Evolutionary conservation across 1,140 invertebrate species (phyloP).

Genomic region (Metaphire vulgaris): DNA sequence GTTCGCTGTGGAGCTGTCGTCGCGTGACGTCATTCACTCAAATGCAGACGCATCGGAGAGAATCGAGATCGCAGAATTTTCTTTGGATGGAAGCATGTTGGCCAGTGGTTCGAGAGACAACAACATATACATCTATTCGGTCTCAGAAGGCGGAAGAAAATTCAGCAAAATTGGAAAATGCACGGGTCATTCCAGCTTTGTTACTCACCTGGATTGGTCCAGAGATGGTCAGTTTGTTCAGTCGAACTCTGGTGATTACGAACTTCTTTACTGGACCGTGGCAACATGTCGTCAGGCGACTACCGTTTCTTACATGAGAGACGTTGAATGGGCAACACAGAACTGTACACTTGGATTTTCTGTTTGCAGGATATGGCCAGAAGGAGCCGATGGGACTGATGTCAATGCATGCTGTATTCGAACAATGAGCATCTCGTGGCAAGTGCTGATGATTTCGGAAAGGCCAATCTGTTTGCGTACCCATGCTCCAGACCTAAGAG

Average conservation of each 20-base stretch:
- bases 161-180: slow-evolving; percentile 78
- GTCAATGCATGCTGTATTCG: slow-evolving; percentile 68
- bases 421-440: slow-evolving; percentile 65
- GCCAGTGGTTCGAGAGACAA: slow-evolving; percentile 87
- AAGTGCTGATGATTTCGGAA: slow-evolving; percentile 84
- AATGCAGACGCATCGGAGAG: slow-evolving; percentile 67
- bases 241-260: slow-evolving; percentile 86
- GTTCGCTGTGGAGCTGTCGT: slow-evolving; percentile 78
- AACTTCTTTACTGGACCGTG: slow-evolving; percentile 82
- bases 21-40: slow-evolving; percentile 67
- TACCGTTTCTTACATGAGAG: slow-evolving; percentile 70
- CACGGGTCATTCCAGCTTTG: slow-evolving; percentile 81
- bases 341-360: slow-evolving; percentile 73
- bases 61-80: no score
- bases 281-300: slow-evolving; percentile 75
- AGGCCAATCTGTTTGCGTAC: slow-evolving; percentile 79
- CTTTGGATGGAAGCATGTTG: slow-evolving; percentile 68
- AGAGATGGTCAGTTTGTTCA: slow-evolving; percentile 70
- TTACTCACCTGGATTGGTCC: slow-evolving; percentile 87
- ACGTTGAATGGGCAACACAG: slow-evolving; percentile 73
- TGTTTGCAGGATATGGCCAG: slow-evolving; percentile 72
- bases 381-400: slow-evolving; percentile 84
- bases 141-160: slow-evolving; percentile 63
- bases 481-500: slow-evolving; percentile 78
- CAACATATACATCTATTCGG: slow-evolving; percentile 78